Conservation (phyloP, 2,797 vertebrate species). For the Coilia nasus region DNA sequence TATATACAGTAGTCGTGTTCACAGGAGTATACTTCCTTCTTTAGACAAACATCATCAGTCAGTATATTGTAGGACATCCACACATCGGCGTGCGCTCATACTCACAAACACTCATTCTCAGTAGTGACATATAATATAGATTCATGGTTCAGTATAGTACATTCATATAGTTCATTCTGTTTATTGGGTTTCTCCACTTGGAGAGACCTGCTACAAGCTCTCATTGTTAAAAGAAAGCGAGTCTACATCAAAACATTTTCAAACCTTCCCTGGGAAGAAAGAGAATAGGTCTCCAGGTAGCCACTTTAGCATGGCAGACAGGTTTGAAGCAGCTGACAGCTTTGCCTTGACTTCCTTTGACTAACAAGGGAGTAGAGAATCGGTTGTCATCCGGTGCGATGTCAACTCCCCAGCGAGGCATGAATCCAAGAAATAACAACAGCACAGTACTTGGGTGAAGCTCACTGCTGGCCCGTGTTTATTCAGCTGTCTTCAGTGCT, state of each 20-base stretch:
- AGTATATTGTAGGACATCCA: not conserved
- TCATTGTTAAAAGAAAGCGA: not conserved
- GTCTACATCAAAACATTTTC: not conserved
- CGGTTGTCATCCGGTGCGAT: not conserved
- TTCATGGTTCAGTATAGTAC: not conserved
- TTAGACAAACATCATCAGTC: not conserved
- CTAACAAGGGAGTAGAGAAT: slow-evolving; percentile 11
- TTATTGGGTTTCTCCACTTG: not conserved
- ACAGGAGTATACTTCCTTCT: too few relatives aligned
- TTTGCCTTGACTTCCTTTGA: slow-evolving; percentile 12
- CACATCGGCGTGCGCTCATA: not conserved
- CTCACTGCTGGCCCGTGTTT: not conserved
- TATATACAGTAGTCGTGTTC: too few relatives aligned
- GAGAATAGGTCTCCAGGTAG: not conserved
- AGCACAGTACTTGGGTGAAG: slow-evolving; percentile 4
- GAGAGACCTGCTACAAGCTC: not conserved
- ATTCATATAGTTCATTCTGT: not conserved
- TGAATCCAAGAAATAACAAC: not conserved
- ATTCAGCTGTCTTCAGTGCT: not conserved
- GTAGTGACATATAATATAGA: not conserved
- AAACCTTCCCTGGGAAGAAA: not conserved
- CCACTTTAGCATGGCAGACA: not conserved
- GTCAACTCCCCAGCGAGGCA: not conserved
- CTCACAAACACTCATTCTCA: not conserved
- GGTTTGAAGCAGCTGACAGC: slow-evolving; percentile 22